Evolutionary conservation across 30 jellyfish, hydroid and myxozoan species (phyloP), one percentile per base, ranked within the genome.

Genomic region (Cassiopea xamachana): DNA sequence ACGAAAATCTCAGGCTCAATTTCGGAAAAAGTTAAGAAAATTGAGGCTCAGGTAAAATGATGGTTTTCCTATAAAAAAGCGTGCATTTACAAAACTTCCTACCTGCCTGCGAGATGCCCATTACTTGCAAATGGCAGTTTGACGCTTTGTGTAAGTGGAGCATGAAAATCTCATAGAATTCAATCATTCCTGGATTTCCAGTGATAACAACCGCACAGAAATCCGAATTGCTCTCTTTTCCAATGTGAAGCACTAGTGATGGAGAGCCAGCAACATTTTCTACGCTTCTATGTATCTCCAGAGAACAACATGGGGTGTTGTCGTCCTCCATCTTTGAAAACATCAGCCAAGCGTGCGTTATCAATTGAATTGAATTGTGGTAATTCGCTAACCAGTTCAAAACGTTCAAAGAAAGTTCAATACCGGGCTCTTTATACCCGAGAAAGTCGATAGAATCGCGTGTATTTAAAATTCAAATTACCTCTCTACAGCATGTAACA

Each of bases 131-230:
- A 46, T 80, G 87, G 61, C 91, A 73, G 12, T 60, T 50, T 61
- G 93, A 77, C 12, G 77, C 81, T 59, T 75, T 79, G 70, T 86
- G 89, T 48, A 92, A 59, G 27, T 87, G 85, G 64, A 60, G 86
- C 87, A 93, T 73, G 75, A 93, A 93, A 8, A 89, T 83, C 69
- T 93, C 98, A 69, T 93, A 93, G 80, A 93, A 93, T 74, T 93
- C 98, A 5, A 93, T 89, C 76, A 85, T 60, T 27, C 98, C 98
- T 12, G 98, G 98, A 86, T 93, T 93, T 13, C 98, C 98, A 15
- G 98, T 97, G 1, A 93, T 81, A 44, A 93, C 88, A 15, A 92
- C 92, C n/a, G 74, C 93, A 69, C 97, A 91, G 74, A 60, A 77
- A 14, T 84, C 75, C 13, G 94, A 78, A 49, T 78, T 77, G 58